phyloP scores from a whole-genome alignment of 2,797 vertebrate species.

The Oreonectes daqikongensis region DNA sequence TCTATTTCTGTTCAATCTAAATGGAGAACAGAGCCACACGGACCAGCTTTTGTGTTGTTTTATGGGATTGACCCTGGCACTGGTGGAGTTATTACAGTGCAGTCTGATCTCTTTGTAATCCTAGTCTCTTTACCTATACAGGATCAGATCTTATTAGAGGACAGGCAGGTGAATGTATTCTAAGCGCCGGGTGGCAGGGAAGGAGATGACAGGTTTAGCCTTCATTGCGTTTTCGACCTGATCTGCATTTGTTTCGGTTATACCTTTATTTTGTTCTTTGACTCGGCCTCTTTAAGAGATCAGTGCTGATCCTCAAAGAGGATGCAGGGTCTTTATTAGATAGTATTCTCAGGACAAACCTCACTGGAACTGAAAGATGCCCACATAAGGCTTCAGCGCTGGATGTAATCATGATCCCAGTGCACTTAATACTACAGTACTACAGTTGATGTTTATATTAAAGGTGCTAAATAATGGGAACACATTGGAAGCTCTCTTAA shows the following conservation, averaged over 20 bases:
- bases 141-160: constrained; percentile 19
- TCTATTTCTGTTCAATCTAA: constrained; percentile 24
- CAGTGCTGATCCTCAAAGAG: constrained; percentile 43
- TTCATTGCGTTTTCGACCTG: constrained; percentile 16
- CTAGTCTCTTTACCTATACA: constrained; percentile 12
- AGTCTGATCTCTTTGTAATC: constrained; percentile 34
- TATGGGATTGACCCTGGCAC: constrained; percentile 19
- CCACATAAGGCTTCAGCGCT: neutral
- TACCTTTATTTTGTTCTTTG: constrained; percentile 20
- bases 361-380: neutral
- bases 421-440: neutral
- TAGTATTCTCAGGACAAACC: neutral
- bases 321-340: constrained; percentile 10
- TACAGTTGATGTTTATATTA: neutral
- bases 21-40: neutral
- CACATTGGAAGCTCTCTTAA: too few relatives aligned
- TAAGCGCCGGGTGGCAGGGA: neutral
- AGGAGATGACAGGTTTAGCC: constrained; percentile 3
- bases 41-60: constrained; percentile 12
- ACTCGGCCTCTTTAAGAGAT: constrained; percentile 36
- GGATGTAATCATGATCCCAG: neutral
- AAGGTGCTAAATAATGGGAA: neutral
- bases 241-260: constrained; percentile 23
- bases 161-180: constrained; percentile 23
- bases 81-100: neutral